These are phyloP conservation scores for Oligia fasciuncula DNA, from an alignment of 2,888 invertebrate genomes.

Conservation along the genomic window DNA sequence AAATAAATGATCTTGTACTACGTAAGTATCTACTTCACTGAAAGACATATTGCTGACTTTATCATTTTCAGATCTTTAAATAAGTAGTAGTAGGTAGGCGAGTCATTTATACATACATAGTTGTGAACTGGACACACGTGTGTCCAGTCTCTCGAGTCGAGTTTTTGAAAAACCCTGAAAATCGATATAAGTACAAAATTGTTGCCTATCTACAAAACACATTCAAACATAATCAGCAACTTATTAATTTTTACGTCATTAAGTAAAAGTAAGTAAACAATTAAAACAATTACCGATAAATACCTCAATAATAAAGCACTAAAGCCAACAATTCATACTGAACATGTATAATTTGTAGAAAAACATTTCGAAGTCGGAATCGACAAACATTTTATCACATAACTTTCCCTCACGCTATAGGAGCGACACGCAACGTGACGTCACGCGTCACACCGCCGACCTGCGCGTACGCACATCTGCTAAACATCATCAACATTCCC, in stretches of 20 bases:
- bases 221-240: background rate
- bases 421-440: conserved; percentile 70
- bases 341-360: conserved; percentile 38
- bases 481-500: conserved; percentile 38
- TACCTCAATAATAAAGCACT: conserved; percentile 34
- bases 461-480: conserved; percentile 57
- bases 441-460: conserved; percentile 42
- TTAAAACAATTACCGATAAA: conserved; percentile 38
- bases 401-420: conserved; percentile 76
- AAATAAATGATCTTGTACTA: conserved; percentile 29
- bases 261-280: conserved; percentile 35
- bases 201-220: background rate
- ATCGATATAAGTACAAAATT: background rate
- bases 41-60: conserved; percentile 7
- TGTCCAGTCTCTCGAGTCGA: too few species aligned
- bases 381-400: conserved; percentile 63
- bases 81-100: background rate
- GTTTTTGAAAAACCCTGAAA: background rate
- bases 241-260: conserved; percentile 3
- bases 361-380: conserved; percentile 51
- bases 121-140: too few species aligned
- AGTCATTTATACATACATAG: background rate
- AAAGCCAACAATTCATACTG: conserved; percentile 42
- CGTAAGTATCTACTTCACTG: background rate
- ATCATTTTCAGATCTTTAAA: conserved; percentile 9